phyloP scores from a whole-genome alignment of 1,140 invertebrate species.

The Aricia agestis region DNA sequence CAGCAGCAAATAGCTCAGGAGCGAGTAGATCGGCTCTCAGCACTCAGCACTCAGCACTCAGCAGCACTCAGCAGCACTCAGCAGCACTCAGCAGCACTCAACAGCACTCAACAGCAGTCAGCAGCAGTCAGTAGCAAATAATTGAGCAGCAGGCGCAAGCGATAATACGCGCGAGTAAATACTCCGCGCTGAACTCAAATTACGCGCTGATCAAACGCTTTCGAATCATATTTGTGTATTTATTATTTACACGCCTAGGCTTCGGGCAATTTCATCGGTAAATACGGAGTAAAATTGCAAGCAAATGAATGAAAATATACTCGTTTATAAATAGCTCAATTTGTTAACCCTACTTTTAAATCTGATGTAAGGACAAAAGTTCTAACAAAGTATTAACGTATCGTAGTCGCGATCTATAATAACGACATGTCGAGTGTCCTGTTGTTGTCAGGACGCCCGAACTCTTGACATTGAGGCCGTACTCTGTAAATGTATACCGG shows the following conservation, averaged over 20 bases:
- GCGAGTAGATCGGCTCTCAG: no score
- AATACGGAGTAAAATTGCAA: neutral
- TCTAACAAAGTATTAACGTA: no score
- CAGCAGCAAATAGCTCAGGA: constrained; percentile 3
- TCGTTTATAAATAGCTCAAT: neutral
- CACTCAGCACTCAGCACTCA: no score
- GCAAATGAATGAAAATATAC: no score
- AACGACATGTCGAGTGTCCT: neutral
- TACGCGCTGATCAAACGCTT: neutral
- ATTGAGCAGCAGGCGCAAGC: neutral
- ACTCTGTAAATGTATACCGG: no score
- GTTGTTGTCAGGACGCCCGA: neutral
- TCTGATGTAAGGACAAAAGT: no score
- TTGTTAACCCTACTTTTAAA: neutral
- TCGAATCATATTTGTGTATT: neutral
- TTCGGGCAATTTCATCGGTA: neutral
- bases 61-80: neutral
- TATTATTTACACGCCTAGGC: neutral
- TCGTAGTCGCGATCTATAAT: no score
- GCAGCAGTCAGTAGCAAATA: neutral
- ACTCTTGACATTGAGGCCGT: neutral
- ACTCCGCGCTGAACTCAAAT: neutral
- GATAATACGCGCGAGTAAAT: constrained; percentile 4
- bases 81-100: neutral
- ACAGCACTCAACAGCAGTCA: no score